These are phyloP conservation scores for Muntiacus reevesi DNA, from an alignment of 2,113 vertebrate species.

Conservation along the genomic window DNA sequence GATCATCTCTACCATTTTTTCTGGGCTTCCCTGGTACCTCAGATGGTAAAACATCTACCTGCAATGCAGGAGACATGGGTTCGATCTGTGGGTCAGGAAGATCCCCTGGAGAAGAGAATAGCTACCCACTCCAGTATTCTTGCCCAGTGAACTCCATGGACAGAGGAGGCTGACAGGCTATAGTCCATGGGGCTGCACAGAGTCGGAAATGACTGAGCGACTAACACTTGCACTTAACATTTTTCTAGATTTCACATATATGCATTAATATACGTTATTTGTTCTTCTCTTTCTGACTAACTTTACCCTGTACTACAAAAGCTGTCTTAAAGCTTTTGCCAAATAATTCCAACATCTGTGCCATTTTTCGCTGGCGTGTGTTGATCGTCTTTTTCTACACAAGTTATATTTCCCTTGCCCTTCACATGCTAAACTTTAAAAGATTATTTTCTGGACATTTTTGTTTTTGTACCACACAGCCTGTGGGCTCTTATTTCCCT, in stretches of 20 bases:
- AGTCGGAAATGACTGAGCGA: background rate
- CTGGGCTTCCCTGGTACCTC: background rate
- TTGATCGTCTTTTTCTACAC: background rate
- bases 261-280: background rate
- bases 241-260: background rate
- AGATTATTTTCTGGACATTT: background rate
- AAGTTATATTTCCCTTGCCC: background rate
- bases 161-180: background rate
- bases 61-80: background rate
- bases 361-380: background rate
- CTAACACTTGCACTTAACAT: background rate
- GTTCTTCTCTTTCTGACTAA: background rate
- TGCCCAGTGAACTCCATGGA: background rate
- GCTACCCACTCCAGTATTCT: background rate
- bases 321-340: background rate
- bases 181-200: background rate
- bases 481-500: background rate
- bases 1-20: background rate
- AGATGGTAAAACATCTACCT: background rate
- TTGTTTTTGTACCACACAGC: background rate
- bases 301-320: background rate
- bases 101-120: background rate
- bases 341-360: background rate
- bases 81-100: background rate
- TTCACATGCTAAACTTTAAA: background rate